A percentile compares a stretch with the other conserved stretches of the same genome.
These are phyloP conservation scores for Drosophila putrida DNA, from an alignment of 2,888 invertebrate genomes.

Conservation along the genomic window DNA sequence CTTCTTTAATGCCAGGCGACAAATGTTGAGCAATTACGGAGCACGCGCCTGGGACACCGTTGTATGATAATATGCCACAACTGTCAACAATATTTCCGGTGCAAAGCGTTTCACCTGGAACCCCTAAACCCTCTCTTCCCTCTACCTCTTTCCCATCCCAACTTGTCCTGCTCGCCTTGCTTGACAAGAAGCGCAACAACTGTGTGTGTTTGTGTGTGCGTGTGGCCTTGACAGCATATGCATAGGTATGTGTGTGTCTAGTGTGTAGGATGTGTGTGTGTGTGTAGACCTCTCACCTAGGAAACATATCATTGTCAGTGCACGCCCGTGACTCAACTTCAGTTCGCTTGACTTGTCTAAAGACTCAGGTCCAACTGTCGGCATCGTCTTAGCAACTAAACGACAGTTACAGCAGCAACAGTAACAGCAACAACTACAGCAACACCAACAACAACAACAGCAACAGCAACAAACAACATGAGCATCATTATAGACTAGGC, in stretches of 20 bases:
- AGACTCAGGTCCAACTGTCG: slow-evolving; percentile 76
- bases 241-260: slow-evolving; percentile 6
- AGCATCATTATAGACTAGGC: slow-evolving; percentile 74
- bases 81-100: slow-evolving; percentile 81
- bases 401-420: slow-evolving; percentile 56
- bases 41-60: slow-evolving; percentile 46
- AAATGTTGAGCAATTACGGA: slow-evolving; percentile 60
- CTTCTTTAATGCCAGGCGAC: slow-evolving; percentile 47
- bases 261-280: slow-evolving; percentile 16
- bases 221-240: slow-evolving; percentile 48
- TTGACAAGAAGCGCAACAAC: slow-evolving; percentile 45
- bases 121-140: not conserved
- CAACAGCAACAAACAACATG: slow-evolving; percentile 37
- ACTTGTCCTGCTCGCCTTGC: not conserved
- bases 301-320: slow-evolving; percentile 73
- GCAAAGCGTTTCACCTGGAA: slow-evolving; percentile 26
- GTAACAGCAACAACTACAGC: slow-evolving; percentile 22
- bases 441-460: slow-evolving; percentile 27
- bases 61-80: slow-evolving; percentile 81
- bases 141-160: not conserved
- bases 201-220: slow-evolving; percentile 47
- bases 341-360: slow-evolving; percentile 80
- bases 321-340: slow-evolving; percentile 68
- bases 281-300: slow-evolving; percentile 40
- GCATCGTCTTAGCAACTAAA: slow-evolving; percentile 78